A percentile compares a stretch with the other conserved stretches of the same genome.
These are phyloP conservation scores for Columba guinea DNA, from an alignment of 2,797 vertebrate species.

Conservation along the genomic window DNA sequence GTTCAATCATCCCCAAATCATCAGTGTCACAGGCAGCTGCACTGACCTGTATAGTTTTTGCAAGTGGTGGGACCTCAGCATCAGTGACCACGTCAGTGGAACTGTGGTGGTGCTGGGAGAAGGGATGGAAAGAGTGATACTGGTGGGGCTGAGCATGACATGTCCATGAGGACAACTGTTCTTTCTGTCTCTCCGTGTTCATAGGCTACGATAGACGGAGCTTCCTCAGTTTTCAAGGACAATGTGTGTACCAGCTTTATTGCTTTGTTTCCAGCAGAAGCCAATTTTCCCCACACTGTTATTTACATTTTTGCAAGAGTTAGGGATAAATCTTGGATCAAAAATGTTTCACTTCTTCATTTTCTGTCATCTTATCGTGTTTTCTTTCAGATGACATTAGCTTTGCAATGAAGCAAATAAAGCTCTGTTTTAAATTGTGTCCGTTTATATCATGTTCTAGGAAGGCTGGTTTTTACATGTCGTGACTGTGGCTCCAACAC, in stretches of 20 bases:
- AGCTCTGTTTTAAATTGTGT: not conserved
- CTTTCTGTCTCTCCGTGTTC: not conserved
- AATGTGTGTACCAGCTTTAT: not conserved
- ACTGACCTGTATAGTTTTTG: not conserved
- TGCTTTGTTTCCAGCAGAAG: not conserved
- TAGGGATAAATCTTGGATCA: not conserved
- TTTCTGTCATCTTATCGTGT: not conserved
- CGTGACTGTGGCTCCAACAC: not conserved
- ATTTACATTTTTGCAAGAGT: not conserved
- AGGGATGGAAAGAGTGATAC: not conserved
- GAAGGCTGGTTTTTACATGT: not conserved
- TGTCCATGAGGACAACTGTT: fast-evolving
- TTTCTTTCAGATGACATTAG: not conserved
- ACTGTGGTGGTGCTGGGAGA: not conserved
- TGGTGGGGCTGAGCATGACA: not conserved
- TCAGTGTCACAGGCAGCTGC: not conserved
- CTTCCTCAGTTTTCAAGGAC: not conserved
- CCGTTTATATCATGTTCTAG: not conserved
- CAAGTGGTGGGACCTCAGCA: not conserved
- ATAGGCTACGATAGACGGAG: not conserved
- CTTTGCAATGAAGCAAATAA: not conserved
- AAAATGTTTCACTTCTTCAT: not conserved
- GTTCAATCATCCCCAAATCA: not conserved
- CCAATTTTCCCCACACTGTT: not conserved
- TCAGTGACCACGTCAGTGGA: not conserved